Evolutionary conservation across 2,888 invertebrate species (phyloP), one percentile per base, ranked within the genome.

Genomic region (Pammene aurita): DNA sequence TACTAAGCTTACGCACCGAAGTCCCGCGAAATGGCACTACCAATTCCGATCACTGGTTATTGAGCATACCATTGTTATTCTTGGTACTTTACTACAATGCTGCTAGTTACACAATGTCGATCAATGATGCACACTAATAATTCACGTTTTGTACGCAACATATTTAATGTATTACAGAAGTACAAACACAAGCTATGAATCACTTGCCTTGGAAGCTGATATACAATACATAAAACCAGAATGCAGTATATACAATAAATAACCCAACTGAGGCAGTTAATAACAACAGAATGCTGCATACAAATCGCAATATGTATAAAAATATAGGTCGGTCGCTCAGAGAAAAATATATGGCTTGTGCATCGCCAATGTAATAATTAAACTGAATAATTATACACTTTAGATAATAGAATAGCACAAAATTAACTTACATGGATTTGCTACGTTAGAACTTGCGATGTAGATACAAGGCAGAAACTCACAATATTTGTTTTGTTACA

Each of bases 311-410:
- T n/a, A 16, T 35, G 44, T 14, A 64, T 46, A 58, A 58, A 44
- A 63, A 63, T 62, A 56, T 62, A 57, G 56, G 62, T 63, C 62
- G 56, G 62, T 63, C 62, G 56, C 41, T 62, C 50, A 56, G 41
- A 48, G 11, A 56, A 62, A 48, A 18, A 41, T 56, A 56, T 50
- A 60, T 1, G 18, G 41, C 11, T 62, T 50, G 41, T 18, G 41
- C n/a, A 50, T 34, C 35, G 18, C 54, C 54, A 55, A 18, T 16
- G 13, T 34, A 42, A n/a, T n/a, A n/a, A 66, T 58, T 60, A 38
- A 26, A 26, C 26, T 14, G 7, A 42, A 5, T 60, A 50, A 62
- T 44, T 14, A 67, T 16, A 9, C 48, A 11, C 57, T 34, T 34
- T 7, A 46, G 11, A 13, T 56, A 34, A 18, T 16, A 57, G 18